Conservation (phyloP, 2,888 invertebrate genomes). For the Sminthurides aquaticus region DNA sequence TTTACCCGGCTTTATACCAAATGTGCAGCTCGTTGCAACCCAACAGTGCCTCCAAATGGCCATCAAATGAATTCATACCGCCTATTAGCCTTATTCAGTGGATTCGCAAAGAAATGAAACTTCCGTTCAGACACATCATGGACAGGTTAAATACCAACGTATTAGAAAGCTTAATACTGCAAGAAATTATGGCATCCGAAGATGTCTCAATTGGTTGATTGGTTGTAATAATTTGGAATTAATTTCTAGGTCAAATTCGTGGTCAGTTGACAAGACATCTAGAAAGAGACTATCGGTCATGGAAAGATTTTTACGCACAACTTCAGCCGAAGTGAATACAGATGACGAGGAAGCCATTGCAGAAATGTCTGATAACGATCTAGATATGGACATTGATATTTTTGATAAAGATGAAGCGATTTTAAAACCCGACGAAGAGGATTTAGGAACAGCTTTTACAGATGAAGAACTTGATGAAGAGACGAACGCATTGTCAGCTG, state of each 20-base stretch:
- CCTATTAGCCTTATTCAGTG: constrained; percentile 29
- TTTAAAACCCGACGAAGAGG: neutral
- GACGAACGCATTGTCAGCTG: too few relatives aligned
- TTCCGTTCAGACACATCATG: constrained; percentile 14
- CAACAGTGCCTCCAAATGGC: constrained; percentile 38
- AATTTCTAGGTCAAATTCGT: too few relatives aligned
- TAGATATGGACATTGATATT: neutral
- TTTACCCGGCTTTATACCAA: constrained; percentile 30
- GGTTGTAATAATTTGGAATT: too few relatives aligned
- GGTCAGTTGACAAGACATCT: neutral
- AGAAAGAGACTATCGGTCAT: neutral
- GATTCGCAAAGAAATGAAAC: constrained; percentile 17
- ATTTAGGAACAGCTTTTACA: neutral
- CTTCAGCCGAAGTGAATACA: too few relatives aligned
- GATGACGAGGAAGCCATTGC: too few relatives aligned
- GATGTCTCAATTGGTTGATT: too few relatives aligned
- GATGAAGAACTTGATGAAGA: neutral
- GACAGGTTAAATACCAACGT: neutral
- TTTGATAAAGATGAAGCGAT: neutral
- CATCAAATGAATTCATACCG: constrained; percentile 30
- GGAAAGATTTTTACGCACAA: too few relatives aligned
- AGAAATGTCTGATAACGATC: neutral
- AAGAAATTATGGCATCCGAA: neutral
- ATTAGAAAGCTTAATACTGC: neutral
- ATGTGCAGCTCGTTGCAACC: constrained; percentile 26